These are phyloP conservation scores for Euphydryas editha DNA, from an alignment of 2,888 invertebrate species.

Conservation along the genomic window DNA sequence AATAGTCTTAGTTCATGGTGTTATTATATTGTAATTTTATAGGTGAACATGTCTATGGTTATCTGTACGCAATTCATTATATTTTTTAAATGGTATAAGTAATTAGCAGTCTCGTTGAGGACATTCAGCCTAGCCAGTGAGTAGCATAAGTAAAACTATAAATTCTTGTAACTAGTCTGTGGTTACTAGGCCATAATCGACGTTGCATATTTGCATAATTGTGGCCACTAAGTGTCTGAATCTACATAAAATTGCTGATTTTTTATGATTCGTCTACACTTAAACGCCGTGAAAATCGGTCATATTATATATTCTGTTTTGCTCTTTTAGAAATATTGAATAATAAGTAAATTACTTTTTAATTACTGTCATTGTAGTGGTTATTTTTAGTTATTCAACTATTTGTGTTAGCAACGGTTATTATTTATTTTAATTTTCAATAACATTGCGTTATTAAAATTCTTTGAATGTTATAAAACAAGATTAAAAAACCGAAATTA, in stretches of 20 bases:
- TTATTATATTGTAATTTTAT: constrained; percentile 15
- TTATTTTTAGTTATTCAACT: not conserved
- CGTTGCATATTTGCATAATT: constrained; percentile 79
- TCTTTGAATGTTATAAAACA: too few relatives aligned
- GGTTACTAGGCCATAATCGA: constrained; percentile 77
- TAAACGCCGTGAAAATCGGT: constrained; percentile 62
- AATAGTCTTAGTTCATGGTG: constrained; percentile 21
- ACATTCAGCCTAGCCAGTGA: constrained; percentile 41
- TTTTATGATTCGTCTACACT: constrained; percentile 72
- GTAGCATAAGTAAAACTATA: constrained; percentile 53
- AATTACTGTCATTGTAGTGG: not conserved
- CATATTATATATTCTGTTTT: constrained; percentile 14
- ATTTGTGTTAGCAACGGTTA: not conserved
- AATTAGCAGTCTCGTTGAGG: constrained; percentile 55
- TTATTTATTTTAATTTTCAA: too few relatives aligned
- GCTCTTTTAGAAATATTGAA: not conserved
- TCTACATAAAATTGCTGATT: constrained; percentile 81
- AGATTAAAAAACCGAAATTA: too few relatives aligned
- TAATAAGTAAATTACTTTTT: not conserved
- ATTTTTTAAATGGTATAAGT: constrained; percentile 38
- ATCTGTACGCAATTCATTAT: constrained; percentile 31
- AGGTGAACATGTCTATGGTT: constrained; percentile 30
- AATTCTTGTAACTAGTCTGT: constrained; percentile 73
- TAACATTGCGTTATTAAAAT: too few relatives aligned
- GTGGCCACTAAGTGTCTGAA: constrained; percentile 74